These are phyloP conservation scores for Myiagra hebetior DNA, from an alignment of 2,113 vertebrate species.

Conservation along the genomic window DNA sequence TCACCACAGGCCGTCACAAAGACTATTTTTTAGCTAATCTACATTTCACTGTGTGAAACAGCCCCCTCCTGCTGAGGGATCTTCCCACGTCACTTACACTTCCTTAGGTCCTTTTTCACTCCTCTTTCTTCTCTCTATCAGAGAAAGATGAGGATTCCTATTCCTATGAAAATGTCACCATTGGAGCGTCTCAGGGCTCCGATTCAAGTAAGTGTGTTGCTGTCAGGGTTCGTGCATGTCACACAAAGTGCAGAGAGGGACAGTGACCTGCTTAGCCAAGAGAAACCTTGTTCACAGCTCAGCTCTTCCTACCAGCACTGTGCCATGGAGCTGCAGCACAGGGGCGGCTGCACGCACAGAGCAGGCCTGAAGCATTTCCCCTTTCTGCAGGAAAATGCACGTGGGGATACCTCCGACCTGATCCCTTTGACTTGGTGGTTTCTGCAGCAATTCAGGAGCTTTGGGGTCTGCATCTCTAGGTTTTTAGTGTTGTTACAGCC, in stretches of 20 bases:
- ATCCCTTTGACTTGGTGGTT: not conserved
- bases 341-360: not conserved
- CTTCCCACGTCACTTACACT: not conserved
- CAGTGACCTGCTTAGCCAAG: accelerated
- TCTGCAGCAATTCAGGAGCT: not conserved
- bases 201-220: not conserved
- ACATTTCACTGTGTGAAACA: not conserved
- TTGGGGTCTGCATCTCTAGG: not conserved
- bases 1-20: not conserved
- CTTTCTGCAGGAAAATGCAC: not conserved
- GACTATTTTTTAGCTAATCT: not conserved
- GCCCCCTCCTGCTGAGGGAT: not conserved
- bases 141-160: slow-evolving; percentile 55
- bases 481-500: not conserved
- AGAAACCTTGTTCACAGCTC: not conserved
- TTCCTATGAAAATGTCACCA: slow-evolving; percentile 69
- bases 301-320: not conserved
- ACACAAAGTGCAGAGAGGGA: not conserved
- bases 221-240: accelerated
- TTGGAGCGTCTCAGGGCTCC: not conserved
- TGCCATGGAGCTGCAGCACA: accelerated
- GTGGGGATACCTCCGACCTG: not conserved
- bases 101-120: not conserved
- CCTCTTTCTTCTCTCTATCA: not conserved
- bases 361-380: not conserved